phyloP scores from a whole-genome alignment of 2,113 vertebrate genomes.

The Neotoma lepida region DNA sequence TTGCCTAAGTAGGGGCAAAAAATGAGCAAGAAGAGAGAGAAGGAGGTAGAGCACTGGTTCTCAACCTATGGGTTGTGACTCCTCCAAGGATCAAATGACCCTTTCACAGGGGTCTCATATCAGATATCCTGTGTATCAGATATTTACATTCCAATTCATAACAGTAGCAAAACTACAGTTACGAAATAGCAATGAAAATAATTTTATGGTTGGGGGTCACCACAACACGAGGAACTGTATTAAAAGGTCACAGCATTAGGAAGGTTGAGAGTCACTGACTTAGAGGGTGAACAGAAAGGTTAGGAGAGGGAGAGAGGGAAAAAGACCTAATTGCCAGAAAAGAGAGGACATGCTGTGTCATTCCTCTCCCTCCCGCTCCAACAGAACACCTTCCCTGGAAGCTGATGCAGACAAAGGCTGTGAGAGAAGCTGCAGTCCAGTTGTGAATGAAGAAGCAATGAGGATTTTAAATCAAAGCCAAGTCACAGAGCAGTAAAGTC shows the following conservation, averaged over 20 bases:
- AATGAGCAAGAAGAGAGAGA: not conserved
- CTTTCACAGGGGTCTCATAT: not conserved
- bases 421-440: not conserved
- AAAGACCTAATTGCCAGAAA: not conserved
- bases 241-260: not conserved
- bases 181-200: not conserved
- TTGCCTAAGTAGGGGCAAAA: not conserved
- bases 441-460: constrained; percentile 53
- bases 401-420: not conserved
- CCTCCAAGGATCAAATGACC: not conserved
- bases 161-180: not conserved
- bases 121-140: not conserved
- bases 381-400: not conserved
- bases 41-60: not conserved
- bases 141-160: not conserved
- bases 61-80: not conserved
- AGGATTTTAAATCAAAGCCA: constrained; percentile 62
- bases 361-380: not conserved
- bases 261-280: not conserved
- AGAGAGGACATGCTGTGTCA: constrained; percentile 46
- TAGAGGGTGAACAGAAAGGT: not conserved
- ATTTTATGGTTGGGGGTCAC: not conserved
- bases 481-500: constrained; percentile 46
- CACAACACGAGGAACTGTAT: not conserved
- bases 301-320: not conserved